A percentile compares a stretch with the other conserved stretches of the same genome.
Evolutionary conservation across 2,113 vertebrate genomes (phyloP).

Genomic region (Takifugu bimaculatus): DNA sequence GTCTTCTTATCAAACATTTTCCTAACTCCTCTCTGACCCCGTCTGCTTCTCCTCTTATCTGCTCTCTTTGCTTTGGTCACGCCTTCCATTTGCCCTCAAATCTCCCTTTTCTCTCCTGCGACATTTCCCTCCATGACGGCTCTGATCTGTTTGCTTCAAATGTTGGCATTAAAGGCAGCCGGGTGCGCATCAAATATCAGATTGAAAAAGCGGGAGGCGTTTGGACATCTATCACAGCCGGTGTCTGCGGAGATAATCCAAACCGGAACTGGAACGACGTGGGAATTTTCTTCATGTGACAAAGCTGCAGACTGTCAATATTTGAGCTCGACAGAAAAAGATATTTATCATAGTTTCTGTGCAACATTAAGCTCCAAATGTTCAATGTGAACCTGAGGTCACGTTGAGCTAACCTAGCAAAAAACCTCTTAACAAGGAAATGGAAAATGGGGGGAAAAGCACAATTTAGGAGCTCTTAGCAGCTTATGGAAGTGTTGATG

Average conservation of each 20-base stretch:
- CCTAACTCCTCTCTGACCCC: constrained; percentile 2
- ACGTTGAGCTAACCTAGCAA: no score
- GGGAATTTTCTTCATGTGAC: neutral
- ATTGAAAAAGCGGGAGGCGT: constrained; percentile 12
- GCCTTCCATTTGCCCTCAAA: constrained; percentile 1
- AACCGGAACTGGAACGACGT: constrained; percentile 12
- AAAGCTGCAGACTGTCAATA: neutral
- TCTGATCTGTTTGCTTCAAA: constrained; percentile 34
- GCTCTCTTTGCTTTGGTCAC: constrained; percentile 14
- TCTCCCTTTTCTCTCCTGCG: constrained; percentile 5
- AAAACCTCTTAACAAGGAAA: no score
- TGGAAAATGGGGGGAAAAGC: no score
- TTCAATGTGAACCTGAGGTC: no score
- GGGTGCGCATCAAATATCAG: constrained; percentile 31
- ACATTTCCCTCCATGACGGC: constrained; percentile 21
- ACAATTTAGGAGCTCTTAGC: no score
- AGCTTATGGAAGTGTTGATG: neutral
- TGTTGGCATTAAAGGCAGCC: constrained; percentile 31
- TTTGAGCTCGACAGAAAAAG: neutral
- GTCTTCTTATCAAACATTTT: constrained; percentile 9
- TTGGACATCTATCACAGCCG: constrained; percentile 20
- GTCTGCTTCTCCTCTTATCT: neutral
- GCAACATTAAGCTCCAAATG: no score
- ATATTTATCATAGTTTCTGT: neutral
- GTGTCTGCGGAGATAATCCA: constrained; percentile 34